Base-by-base conservation (phyloP, 2,113 vertebrate genomes). In the Actenoides lindsayi region DNA sequence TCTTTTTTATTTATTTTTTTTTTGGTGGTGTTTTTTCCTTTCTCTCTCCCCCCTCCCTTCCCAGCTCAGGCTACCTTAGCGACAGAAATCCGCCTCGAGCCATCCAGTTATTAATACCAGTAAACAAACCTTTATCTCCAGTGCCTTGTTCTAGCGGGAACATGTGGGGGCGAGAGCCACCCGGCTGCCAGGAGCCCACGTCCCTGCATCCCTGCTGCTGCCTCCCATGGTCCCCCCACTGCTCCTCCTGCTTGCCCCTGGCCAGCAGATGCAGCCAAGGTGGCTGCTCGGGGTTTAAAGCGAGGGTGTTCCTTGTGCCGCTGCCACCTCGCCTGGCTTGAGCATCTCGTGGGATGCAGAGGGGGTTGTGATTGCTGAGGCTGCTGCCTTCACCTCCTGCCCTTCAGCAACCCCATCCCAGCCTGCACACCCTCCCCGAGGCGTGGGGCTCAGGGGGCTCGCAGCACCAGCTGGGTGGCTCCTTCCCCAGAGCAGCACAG, bases 41-140 rank as follows among this genome's bases (percentile, higher is more conserved):
- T 41, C 41, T 13, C 41, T 42, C 42, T 42, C 42, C 15, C 70
- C 35, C 15, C 60, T 46, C 67, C n/a, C 60, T 70, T 65, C 74
- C 75, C 65, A 31, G 76, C 93, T 63, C 62, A 15, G 78, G 75
- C 95, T 95, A 92, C 89, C 80, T 69, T 50, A 90, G 96, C 83
- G 93, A 92, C 89, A 57, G 92, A 41, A 93, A 16, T 44, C 37
- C 3, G 74, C 95, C 92, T 19, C 10, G 31, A 96, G 91, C 91
- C 79, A 33, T 8, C 24, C 75, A 21, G 89, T 86, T 60, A 86
- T 39, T 79, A 79, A 68, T 31, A 17, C 48, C 89, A 14, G 70
- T 18, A 64, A 93, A 87, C 69, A 91, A 28, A 51, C 77, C 75
- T 70, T 75, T 31, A 62, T 27, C 83, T 23, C n/a, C 4, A 4